Evolutionary conservation across 2,888 invertebrate species (phyloP).

Genomic region (Macrophya annulata): DNA sequence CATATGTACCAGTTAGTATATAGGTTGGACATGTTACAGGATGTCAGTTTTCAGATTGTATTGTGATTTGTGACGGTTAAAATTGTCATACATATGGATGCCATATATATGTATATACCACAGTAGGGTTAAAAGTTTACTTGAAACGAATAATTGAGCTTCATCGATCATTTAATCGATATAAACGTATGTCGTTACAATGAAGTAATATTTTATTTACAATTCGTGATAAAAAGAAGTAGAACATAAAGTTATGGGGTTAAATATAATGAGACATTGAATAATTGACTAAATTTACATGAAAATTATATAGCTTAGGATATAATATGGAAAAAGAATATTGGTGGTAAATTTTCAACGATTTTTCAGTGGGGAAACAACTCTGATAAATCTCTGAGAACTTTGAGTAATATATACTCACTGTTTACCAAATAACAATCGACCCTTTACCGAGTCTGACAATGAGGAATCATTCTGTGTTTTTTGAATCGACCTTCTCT

Average conservation of each 20-base stretch:
- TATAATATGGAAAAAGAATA: neutral
- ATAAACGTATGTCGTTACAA: neutral
- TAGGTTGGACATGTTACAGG: neutral
- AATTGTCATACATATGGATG: neutral
- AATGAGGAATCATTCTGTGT: conserved; percentile 5
- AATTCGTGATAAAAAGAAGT: neutral
- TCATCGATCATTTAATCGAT: neutral
- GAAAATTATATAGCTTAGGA: neutral
- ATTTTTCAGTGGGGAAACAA: neutral
- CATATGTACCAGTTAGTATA: neutral
- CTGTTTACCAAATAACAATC: neutral
- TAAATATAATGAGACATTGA: neutral
- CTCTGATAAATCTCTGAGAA: neutral
- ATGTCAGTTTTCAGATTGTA: neutral
- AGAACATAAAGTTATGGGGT: no score
- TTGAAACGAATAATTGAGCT: neutral
- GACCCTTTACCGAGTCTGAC: neutral
- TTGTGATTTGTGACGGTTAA: neutral
- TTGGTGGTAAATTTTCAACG: no score
- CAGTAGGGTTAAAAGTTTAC: neutral
- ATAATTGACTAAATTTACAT: neutral
- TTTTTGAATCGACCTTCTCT: neutral
- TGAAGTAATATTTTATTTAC: neutral
- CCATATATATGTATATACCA: neutral
- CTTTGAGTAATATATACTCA: neutral